Conservation (phyloP, 2,888 invertebrate genomes). For the Vanessa cardui region DNA sequence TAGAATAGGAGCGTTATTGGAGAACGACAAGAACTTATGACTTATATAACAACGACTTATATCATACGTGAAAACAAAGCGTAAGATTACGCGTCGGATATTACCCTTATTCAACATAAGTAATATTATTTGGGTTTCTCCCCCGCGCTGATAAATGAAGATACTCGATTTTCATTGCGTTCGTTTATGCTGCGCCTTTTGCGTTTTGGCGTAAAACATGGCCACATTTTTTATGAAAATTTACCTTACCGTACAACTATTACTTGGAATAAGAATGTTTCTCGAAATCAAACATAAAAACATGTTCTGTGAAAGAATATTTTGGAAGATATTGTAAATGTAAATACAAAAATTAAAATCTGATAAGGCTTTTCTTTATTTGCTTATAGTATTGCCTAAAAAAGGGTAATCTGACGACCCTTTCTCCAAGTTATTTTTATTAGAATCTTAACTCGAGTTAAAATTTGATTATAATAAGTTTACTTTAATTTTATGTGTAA, state of each 20-base stretch:
- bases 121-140: constrained; percentile 40
- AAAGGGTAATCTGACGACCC: too few species aligned
- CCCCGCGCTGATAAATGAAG: constrained; percentile 46
- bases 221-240: constrained; percentile 45
- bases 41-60: constrained; percentile 34
- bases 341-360: too few species aligned
- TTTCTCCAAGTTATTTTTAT: too few species aligned
- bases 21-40: constrained; percentile 30
- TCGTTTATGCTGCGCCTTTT: constrained; percentile 34
- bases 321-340: too few species aligned
- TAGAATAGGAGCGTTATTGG: constrained; percentile 14
- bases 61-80: constrained; percentile 38
- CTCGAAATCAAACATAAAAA: too few species aligned
- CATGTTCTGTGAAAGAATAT: too few species aligned
- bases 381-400: too few species aligned
- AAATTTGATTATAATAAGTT: too few species aligned
- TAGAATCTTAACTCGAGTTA: too few species aligned
- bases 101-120: constrained; percentile 40
- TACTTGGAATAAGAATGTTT: too few species aligned
- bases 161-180: constrained; percentile 49
- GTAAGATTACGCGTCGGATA: constrained; percentile 39
- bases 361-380: too few species aligned
- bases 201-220: constrained; percentile 26
- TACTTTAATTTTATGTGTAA: too few species aligned
- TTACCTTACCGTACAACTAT: constrained; percentile 31